Evolutionary conservation across 2,888 invertebrate species (phyloP), one percentile per base, ranked within the genome.

Genomic region (Drosophila limbata): DNA sequence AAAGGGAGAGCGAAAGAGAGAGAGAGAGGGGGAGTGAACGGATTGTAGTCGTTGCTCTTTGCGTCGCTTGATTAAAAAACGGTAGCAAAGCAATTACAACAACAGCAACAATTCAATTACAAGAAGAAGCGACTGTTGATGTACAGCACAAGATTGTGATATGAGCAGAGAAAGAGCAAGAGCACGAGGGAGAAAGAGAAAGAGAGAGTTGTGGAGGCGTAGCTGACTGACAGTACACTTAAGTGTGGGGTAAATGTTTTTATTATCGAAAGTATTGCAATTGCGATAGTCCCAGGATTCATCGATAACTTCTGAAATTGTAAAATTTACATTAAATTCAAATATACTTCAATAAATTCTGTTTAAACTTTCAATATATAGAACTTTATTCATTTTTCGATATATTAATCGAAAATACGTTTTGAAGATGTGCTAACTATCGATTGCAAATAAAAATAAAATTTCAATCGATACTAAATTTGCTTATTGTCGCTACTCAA

Each of bases 91-190:
- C 84, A 88, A 84, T 88, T 84, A 84, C 84, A 84, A 86, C 84
- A 84, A 84, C 88, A 84, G 81, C 84, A 84, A 84, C 88, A 88
- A 84, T 88, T 84, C 88, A 84, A 84, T 84, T 88, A 86, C 84
- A 85, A 65, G 57, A 35, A 52, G 59, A 40, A 60, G 63, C 45
- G 44, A 56, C 60, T 51, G 59, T 17, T 37, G 83, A 73, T 73
- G 81, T 67, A 51, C 73, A 73, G 21, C 73, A 3, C 9, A 50
- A 76, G 73, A 77, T 64, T 68, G 63, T 44, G 45, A 55, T 25
- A 42, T 31, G 37, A 39, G 33, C 25, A 37, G 13, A 10, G 3
- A 13, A 8, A 3, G 10, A 4, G 31, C 0, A 13, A 3, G 0
- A 4, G 51, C 1, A 13, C 11, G 8, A n/a, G 6, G 9, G 8